Evolutionary conservation across 1,140 invertebrate genomes (phyloP), one percentile per base, ranked within the genome.

Genomic region (Dufourea novaeangliae): DNA sequence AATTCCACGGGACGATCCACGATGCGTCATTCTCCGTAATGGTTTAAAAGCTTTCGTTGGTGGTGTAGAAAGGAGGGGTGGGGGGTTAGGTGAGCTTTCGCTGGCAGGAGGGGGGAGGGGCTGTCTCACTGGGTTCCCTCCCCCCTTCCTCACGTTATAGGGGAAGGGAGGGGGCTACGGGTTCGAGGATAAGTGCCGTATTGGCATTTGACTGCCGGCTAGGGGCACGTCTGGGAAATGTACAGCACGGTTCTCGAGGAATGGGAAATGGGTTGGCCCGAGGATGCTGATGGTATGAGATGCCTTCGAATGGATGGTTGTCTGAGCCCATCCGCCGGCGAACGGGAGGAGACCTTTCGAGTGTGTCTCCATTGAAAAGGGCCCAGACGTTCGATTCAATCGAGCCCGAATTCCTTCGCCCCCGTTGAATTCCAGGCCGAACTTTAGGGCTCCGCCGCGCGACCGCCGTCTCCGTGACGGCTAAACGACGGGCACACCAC

Each of bases 171-270:
- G 54, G 52, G 54, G 32, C 20, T 61, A 56, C 62, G 68, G 79
- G 54, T 77, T 79, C 68, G 54, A 74, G 75, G 75, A 79, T 86
- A 86, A 88, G 83, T 83, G 85, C 57, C 78, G 77, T 85, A 88
- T 88, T 87, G 83, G 85, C 83, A 87, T 82, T 85, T 86, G 87
- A 85, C 83, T 87, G 82, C 77, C 72, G 79, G 80, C 78, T 73
- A 71, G 61, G 75, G 83, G 77, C 85, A 83, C 85, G 80, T 82
- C 83, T 84, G 74, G 83, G 81, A 86, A 86, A 86, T 85, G 82
- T 82, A 83, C 78, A 79, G 81, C 63, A 44, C 61, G 61, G 67
- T 69, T 79, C 56, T 22, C 78, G 75, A 79, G 82, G 78, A 86
- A 82, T 84, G 85, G 78, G 82, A 86, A 86, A 84, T 86, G 83